phyloP scores from a whole-genome alignment of 1,140 invertebrate genomes.

The Eriocheir sinensis region DNA sequence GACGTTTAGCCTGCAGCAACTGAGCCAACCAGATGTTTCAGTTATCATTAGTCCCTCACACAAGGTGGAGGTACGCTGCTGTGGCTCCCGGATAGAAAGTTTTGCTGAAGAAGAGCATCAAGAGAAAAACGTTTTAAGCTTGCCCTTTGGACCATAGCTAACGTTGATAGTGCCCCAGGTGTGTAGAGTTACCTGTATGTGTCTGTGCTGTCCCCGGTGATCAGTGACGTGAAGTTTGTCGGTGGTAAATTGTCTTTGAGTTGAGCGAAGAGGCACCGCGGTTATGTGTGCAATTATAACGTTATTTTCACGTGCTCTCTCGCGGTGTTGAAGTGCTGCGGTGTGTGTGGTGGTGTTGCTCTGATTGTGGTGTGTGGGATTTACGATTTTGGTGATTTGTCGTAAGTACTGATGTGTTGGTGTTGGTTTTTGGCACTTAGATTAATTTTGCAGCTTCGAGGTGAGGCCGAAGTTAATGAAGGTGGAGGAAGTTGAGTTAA shows the following conservation, averaged over 20 bases:
- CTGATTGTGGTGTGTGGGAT: not conserved
- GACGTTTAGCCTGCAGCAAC: slow-evolving; percentile 73
- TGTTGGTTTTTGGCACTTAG: slow-evolving; percentile 52
- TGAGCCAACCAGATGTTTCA: slow-evolving; percentile 66
- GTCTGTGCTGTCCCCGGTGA: slow-evolving; percentile 34
- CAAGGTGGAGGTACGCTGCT: slow-evolving; percentile 35
- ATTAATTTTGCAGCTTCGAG: slow-evolving; percentile 19
- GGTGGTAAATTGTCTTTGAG: slow-evolving; percentile 68
- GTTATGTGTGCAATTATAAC: not conserved
- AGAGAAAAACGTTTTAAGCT: slow-evolving; percentile 61
- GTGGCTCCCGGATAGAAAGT: slow-evolving; percentile 59
- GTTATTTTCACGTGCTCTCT: not conserved
- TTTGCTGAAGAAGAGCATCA: slow-evolving; percentile 62
- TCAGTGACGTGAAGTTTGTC: slow-evolving; percentile 60
- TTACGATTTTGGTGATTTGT: not conserved
- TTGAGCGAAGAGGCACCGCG: not conserved
- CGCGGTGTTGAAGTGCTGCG: slow-evolving; percentile 2
- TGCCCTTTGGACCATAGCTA: slow-evolving; percentile 52
- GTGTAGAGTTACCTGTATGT: slow-evolving; percentile 42
- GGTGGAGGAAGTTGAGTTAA: not conserved
- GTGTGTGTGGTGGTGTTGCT: not conserved
- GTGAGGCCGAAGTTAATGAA: not conserved
- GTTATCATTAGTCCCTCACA: slow-evolving; percentile 63
- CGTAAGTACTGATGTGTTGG: slow-evolving; percentile 29
- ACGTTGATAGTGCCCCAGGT: slow-evolving; percentile 63